Base-by-base conservation (phyloP, 2,888 invertebrate genomes). In the Lutraria lutraria region DNA sequence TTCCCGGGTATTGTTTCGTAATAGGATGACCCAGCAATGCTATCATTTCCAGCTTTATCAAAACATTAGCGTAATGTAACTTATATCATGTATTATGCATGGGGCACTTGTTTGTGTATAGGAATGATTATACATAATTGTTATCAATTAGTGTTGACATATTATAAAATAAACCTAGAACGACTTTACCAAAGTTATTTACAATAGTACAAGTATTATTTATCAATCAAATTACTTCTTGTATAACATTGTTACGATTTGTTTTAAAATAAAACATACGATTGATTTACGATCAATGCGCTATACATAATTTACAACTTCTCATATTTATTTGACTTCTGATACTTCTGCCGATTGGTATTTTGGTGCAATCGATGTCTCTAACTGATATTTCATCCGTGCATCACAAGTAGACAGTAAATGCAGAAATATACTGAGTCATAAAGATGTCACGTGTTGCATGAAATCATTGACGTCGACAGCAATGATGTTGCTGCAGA, bases 231-330 rank as follows among this genome's bases (percentile, higher is more conserved):
- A 4, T 43, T 8, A 43, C 43, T 4, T 43, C 4, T 8, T 43
- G 43, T 43, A 43, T 8, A 43, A 43, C 8, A 43, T 43, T 43
- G 8, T 43, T 43, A 43, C 43, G 43, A 43, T 8, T 43, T 43
- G 43, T 43, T 43, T 43, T 43, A 2, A 43, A 43, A 43, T 4
- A 4, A 43, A 43, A 43, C 43, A 43, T 43, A 43, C 43, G 43
- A 43, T 43, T 68, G 63, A 25, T 68, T 68, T 68, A 68, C 63
- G 25, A n/a, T 12, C 63, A 13, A 25, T 12, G 25, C 12, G 25
- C n/a, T 68, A 68, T 68, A 68, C 63, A 68, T 68, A 4, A 68
- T 68, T 68, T 68, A 68, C 63, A 25, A 68, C 43, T 43, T 43
- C 43, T 43, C 43, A 25, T 68, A 68, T 25, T n/a, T 68, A 68